A percentile compares a stretch with the other conserved stretches of the same genome.
These are phyloP conservation scores for Tiliacea citrago DNA, from an alignment of 2,888 invertebrate species.

Conservation along the genomic window DNA sequence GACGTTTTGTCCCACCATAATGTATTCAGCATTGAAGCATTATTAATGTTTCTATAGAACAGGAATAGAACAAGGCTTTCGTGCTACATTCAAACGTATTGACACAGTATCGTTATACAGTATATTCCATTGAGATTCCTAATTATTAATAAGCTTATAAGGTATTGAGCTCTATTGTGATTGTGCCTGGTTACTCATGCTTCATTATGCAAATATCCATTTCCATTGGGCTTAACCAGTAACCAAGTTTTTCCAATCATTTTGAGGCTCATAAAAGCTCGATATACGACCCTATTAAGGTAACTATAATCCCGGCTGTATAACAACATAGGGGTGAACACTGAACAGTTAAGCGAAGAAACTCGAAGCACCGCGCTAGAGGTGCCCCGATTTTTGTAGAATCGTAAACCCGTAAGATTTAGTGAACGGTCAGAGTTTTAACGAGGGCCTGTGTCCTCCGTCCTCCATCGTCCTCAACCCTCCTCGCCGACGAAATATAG, in stretches of 20 bases:
- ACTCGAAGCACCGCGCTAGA: slow-evolving; percentile 36
- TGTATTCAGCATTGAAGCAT: slow-evolving; percentile 54
- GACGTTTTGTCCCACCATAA: slow-evolving; percentile 56
- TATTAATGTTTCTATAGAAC: slow-evolving; percentile 47
- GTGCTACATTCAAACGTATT: slow-evolving; percentile 35
- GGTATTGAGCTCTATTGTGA: slow-evolving; percentile 10
- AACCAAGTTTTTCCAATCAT: slow-evolving; percentile 41
- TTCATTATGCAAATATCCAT: slow-evolving; percentile 28
- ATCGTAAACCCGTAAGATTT: slow-evolving; percentile 88
- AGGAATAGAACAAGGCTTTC: slow-evolving; percentile 33
- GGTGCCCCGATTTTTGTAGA: slow-evolving; percentile 84
- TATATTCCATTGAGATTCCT: slow-evolving; percentile 35
- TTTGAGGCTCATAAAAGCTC: slow-evolving; percentile 28
- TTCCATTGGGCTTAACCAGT: slow-evolving; percentile 8
- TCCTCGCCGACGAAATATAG: slow-evolving; percentile 80
- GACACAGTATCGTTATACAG: slow-evolving; percentile 34
- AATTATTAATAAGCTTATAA: slow-evolving; percentile 44
- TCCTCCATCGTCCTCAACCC: slow-evolving; percentile 66
- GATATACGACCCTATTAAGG: slow-evolving; percentile 44
- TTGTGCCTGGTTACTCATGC: background rate
- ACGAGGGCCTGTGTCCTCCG: slow-evolving; percentile 79
- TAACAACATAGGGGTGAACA: slow-evolving; percentile 44
- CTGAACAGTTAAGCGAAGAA: slow-evolving; percentile 43
- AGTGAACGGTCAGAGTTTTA: slow-evolving; percentile 86
- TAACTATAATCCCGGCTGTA: slow-evolving; percentile 40